Evolutionary conservation across 2,113 vertebrate genomes (phyloP).

Genomic region (Mastomys natalensis): DNA sequence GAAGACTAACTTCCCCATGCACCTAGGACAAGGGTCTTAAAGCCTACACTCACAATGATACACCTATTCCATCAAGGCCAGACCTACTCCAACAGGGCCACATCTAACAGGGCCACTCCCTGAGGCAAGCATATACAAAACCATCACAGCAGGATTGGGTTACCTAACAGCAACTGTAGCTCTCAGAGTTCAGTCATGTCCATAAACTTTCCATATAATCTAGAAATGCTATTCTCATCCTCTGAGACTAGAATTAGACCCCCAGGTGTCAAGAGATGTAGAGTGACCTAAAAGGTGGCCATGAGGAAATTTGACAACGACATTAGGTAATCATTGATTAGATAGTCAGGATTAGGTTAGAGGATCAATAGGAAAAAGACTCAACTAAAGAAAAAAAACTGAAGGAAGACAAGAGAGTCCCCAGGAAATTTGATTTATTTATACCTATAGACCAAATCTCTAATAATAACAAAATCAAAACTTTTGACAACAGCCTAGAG

Average conservation of each 20-base stretch:
- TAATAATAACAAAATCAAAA: background rate
- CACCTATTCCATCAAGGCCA: too few relatives aligned
- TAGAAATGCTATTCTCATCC: background rate
- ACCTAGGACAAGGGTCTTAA: too few relatives aligned
- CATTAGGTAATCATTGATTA: too few relatives aligned
- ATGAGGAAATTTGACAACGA: background rate
- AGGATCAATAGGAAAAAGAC: background rate
- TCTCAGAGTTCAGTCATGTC: background rate
- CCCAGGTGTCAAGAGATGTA: background rate
- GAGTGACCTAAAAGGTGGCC: background rate
- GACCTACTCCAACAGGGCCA: too few relatives aligned
- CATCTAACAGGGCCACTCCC: too few relatives aligned
- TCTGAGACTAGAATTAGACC: conserved; percentile 2
- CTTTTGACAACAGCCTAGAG: background rate
- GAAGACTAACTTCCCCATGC: too few relatives aligned
- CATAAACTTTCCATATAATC: background rate
- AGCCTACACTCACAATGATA: too few relatives aligned
- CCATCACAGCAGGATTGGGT: conserved; percentile 30
- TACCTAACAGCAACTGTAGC: background rate
- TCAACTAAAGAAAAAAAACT: background rate
- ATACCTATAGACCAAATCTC: background rate
- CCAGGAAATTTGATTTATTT: background rate
- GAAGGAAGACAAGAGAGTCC: background rate
- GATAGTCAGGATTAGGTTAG: background rate
- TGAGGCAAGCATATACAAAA: too few relatives aligned